Evolutionary conservation across 1,140 invertebrate genomes (phyloP), one percentile per base, ranked within the genome.

Genomic region (Ceratina australensis): DNA sequence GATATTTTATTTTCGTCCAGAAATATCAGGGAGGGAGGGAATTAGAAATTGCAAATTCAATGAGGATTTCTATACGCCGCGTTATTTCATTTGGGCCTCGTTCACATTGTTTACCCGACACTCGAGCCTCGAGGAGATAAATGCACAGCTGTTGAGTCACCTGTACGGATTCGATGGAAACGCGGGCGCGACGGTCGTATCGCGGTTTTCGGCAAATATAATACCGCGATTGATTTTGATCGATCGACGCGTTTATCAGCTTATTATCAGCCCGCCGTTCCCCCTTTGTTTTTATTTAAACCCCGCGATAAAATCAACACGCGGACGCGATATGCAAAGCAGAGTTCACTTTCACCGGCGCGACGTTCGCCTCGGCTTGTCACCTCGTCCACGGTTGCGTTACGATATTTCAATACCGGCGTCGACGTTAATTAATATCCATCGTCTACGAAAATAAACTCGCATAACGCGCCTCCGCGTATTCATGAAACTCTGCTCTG

Each of bases 271-370:
- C 13, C 16, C 50, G 42, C 7, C 13, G 13, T 56, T 2, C 52
- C 42, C 68, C 64, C 65, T 59, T 68, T 79, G 49, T 73, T 81
- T 81, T 81, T 73, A 72, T 64, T 73, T 57, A 26, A 65, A n/a
- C n/a, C 3, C 24, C 64, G 33, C 71, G 65, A 79, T 79, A 73
- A 81, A 79, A 81, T 78, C 68, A 26, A 28, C 63, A 68, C 54
- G 65, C 75, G 42, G 33, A 42, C 59, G 28, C 64, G 61, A 77
- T 81, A 81, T 47, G 68, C 74, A 24, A 33, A 57, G 26, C 28
- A 18, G 28, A 26, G 57, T 69, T 56, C 22, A 15, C 24, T 78
- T 78, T 78, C 59, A 28, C 60, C 52, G 12, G n/a, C 33, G 33
- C 33, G 33, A 42, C 33, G 33, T 10, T 10, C 2, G 33, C 1